Percentiles rank a stretch among this genome's conserved stretches.
phyloP scores from a whole-genome alignment of 2,888 invertebrate genomes.

The Sturmia bella region DNA sequence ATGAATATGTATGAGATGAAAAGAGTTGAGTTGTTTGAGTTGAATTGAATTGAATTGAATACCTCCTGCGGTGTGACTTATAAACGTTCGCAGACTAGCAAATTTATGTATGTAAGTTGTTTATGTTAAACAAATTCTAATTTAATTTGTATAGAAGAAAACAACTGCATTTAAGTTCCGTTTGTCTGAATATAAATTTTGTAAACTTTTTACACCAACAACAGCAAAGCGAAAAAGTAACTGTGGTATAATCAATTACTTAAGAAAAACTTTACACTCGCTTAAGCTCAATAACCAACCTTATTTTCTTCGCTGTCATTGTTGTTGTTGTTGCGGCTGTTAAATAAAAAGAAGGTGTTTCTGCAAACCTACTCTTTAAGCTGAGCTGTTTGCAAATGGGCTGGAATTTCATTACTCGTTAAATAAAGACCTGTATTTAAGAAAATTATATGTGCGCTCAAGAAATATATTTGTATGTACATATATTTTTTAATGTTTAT shows the following conservation, averaged over 20 bases:
- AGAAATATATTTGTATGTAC: not conserved
- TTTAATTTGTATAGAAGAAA: conserved; percentile 46
- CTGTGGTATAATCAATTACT: conserved; percentile 70
- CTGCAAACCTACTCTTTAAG: conserved; percentile 60
- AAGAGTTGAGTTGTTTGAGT: conserved; percentile 33
- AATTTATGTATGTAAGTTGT: not conserved
- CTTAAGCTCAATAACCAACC: conserved; percentile 62
- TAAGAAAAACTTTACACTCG: conserved; percentile 32
- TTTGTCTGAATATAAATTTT: conserved; percentile 50
- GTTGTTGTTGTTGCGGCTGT: conserved; percentile 23
- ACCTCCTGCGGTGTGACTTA: conserved; percentile 66
- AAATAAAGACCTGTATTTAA: conserved; percentile 39
- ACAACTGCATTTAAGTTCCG: conserved; percentile 49
- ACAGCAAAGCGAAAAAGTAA: conserved; percentile 60
- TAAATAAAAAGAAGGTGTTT: conserved; percentile 59
- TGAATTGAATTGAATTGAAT: conserved; percentile 48
- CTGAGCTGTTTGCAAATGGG: conserved; percentile 57
- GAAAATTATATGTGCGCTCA: not conserved
- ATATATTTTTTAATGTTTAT: not conserved
- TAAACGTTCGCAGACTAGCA: conserved; percentile 33
- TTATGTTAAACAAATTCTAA: conserved; percentile 54
- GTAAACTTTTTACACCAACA: conserved; percentile 15
- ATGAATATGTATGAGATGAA: conserved; percentile 64
- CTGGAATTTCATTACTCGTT: conserved; percentile 29
- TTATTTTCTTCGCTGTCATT: conserved; percentile 43